Percentiles rank a stretch among this genome's conserved stretches.
These are phyloP conservation scores for Paedocypris sp. DNA, from an alignment of 2,113 vertebrate species.

Conservation along the genomic window DNA sequence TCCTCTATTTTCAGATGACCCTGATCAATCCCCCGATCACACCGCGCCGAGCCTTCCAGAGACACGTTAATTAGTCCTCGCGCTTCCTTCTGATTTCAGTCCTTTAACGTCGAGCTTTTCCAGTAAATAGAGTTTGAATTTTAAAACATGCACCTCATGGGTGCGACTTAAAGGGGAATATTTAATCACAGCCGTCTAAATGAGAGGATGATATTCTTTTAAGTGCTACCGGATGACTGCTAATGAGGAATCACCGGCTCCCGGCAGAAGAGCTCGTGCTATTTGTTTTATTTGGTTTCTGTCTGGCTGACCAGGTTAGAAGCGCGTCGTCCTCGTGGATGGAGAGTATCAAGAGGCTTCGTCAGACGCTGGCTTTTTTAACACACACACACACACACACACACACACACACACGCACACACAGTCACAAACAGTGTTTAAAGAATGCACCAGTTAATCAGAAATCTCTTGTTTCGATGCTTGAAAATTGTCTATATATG, in stretches of 20 bases:
- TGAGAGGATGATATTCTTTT: slow-evolving; percentile 45
- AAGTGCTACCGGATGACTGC: slow-evolving; percentile 45
- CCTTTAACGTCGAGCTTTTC: slow-evolving; percentile 45
- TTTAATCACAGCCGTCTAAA: slow-evolving; percentile 47
- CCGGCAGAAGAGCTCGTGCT: slow-evolving; percentile 59
- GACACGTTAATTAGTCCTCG: slow-evolving; percentile 46
- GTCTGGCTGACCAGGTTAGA: too few relatives aligned
- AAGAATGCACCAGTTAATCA: too few relatives aligned
- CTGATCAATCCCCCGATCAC: slow-evolving; percentile 38
- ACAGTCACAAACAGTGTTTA: too few relatives aligned
- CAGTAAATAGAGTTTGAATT: slow-evolving; percentile 51
- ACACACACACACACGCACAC: too few relatives aligned
- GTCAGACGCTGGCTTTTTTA: too few relatives aligned
- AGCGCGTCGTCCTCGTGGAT: too few relatives aligned
- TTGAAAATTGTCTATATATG: too few relatives aligned
- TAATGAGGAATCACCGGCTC: slow-evolving; percentile 45
- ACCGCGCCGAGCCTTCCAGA: slow-evolving; percentile 38
- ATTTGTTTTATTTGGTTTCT: slow-evolving; percentile 69
- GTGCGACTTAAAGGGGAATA: slow-evolving; percentile 54
- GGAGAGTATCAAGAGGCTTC: too few relatives aligned
- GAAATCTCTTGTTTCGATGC: too few relatives aligned
- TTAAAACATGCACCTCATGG: slow-evolving; percentile 50
- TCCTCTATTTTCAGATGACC: slow-evolving; percentile 33
- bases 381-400: too few relatives aligned
- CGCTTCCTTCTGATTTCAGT: slow-evolving; percentile 44